phyloP scores from a whole-genome alignment of 2,797 vertebrate species.

The Gymnodraco acuticeps region DNA sequence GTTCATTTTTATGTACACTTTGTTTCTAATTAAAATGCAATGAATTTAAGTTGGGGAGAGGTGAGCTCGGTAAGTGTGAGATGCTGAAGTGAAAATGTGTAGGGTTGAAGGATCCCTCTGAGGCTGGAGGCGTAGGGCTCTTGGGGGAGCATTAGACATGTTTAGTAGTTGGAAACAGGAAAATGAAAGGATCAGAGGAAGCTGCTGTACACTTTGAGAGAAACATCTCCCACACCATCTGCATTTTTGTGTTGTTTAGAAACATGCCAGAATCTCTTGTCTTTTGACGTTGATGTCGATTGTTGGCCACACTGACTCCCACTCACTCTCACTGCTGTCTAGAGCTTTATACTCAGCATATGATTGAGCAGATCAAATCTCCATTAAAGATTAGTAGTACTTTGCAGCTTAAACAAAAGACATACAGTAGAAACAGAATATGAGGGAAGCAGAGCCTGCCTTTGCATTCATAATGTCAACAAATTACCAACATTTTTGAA shows the following conservation, averaged over 20 bases:
- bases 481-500: background rate
- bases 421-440: background rate
- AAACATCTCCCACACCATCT: conserved; percentile 60
- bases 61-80: conserved; percentile 36
- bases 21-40: conserved; percentile 41
- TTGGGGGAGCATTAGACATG: conserved; percentile 64
- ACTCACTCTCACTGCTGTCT: conserved; percentile 58
- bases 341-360: conserved; percentile 39
- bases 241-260: conserved; percentile 73
- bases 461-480: conserved; percentile 1
- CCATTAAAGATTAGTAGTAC: conserved; percentile 31
- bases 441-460: background rate
- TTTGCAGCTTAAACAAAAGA: conserved; percentile 27
- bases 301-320: conserved; percentile 65
- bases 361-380: conserved; percentile 56
- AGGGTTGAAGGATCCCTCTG: conserved; percentile 50
- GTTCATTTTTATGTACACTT: conserved; percentile 20
- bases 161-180: conserved; percentile 67
- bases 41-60: conserved; percentile 42
- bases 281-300: conserved; percentile 63
- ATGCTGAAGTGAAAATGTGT: conserved; percentile 43
- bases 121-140: conserved; percentile 64
- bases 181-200: conserved; percentile 69
- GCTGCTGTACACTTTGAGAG: conserved; percentile 51
- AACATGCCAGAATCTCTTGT: conserved; percentile 65